phyloP scores from a whole-genome alignment of 2,113 vertebrate species.

The Trinectes maculatus region DNA sequence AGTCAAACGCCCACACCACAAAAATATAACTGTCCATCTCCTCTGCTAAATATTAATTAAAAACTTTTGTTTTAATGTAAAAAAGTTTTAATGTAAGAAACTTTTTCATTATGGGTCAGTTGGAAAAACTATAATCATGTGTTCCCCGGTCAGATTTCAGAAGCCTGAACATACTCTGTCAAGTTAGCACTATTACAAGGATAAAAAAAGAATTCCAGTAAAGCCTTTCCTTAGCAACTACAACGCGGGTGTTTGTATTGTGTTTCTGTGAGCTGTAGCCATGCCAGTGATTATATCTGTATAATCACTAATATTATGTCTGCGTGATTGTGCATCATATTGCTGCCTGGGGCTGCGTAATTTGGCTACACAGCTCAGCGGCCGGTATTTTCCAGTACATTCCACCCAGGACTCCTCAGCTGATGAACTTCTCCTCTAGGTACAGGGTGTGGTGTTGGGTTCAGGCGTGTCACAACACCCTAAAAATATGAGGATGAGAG shows the following conservation, averaged over 20 bases:
- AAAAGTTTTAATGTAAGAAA: no score
- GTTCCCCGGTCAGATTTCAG: constrained; percentile 23
- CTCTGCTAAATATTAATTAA: background rate
- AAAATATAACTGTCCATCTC: background rate
- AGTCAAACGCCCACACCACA: no score
- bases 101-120: constrained; percentile 24
- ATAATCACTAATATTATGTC: constrained; percentile 69
- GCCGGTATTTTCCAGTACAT: constrained; percentile 64
- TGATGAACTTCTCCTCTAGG: constrained; percentile 36
- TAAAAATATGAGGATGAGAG: constrained; percentile 40
- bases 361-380: constrained; percentile 4
- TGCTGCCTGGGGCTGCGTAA: constrained; percentile 46
- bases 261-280: constrained; percentile 33
- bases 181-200: constrained; percentile 28
- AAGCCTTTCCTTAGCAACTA: constrained; percentile 33
- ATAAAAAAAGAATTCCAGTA: constrained; percentile 31
- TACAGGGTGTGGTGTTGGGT: constrained; percentile 50
- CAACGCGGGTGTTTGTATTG: constrained; percentile 24
- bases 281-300: constrained; percentile 49
- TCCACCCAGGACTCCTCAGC: constrained; percentile 41
- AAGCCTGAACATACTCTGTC: constrained; percentile 23
- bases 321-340: constrained; percentile 67
- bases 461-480: constrained; percentile 63
- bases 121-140: constrained; percentile 14
- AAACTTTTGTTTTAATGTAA: no score